Evolutionary conservation across 2,888 invertebrate genomes (phyloP), one percentile per base, ranked within the genome.

Genomic region (Empis livida): DNA sequence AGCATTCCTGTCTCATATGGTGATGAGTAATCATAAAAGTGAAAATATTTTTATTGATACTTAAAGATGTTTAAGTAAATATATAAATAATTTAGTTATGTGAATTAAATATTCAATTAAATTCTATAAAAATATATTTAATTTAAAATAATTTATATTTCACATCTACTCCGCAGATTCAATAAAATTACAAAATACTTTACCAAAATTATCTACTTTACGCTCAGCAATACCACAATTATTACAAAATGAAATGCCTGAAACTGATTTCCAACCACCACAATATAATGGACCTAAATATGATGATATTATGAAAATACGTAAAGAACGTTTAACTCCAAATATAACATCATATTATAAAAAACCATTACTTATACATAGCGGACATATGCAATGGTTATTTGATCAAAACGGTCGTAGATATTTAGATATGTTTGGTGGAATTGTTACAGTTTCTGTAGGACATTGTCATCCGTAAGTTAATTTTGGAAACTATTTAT

Each of bases 391-490:
- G 80, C 96, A 96, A 68, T 96, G 89, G 85, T 68, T 96, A 6
- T 96, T 80, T 68, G 95, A 96, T 67, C 78, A 85, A 53, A 75
- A 79, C 46, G 93, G 93, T 5, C 80, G 76, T 53, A 76, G 91
- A 57, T 99, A 95, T 67, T 73, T 99, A 54, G 97, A 99, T 67
- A 80, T 97, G 73, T 92, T 94, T 63, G 96, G 84, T 6, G 97
- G 97, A 9, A 96, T 99, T 57, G 95, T 94, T 14, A 99, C 97
- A 0, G 90, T 97, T 37, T 93, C 93, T 46, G 93, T 96, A 3
- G 96, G 96, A 17, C 97, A 97, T 67, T 93, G 92, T 63, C 97
- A 97, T 73, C 95, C 96, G 92, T 94, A 74, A 82, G 87, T 77
- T 44, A 46, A 17, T 38, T 38, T 5, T 10, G 13, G 23, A 38